These are phyloP conservation scores for Cephus pygmeus DNA, from an alignment of 2,888 invertebrate genomes.

Conservation along the genomic window DNA sequence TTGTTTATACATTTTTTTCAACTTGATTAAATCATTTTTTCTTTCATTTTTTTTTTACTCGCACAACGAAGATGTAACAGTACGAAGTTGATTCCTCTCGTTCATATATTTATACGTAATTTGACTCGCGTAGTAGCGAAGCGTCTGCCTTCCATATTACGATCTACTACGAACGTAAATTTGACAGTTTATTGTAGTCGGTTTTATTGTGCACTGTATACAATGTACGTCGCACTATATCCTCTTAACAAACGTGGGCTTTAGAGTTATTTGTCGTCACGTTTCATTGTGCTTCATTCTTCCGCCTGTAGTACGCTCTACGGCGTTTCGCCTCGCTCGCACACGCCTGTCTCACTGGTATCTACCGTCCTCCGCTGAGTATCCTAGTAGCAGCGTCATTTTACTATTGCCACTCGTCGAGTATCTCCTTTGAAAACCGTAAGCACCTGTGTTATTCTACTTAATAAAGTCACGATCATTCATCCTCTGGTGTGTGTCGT, in stretches of 20 bases:
- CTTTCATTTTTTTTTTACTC: neutral
- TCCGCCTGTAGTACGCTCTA: neutral
- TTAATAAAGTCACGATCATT: slow-evolving; percentile 7
- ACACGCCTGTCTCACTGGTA: neutral
- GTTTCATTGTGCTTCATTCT: neutral
- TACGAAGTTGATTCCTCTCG: neutral
- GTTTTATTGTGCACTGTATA: neutral
- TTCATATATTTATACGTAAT: neutral
- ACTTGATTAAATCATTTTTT: neutral
- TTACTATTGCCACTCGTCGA: neutral
- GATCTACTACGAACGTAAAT: neutral
- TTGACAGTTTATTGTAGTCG: neutral
- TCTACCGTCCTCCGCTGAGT: neutral
- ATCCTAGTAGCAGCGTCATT: neutral
- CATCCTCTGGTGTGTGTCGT: neutral
- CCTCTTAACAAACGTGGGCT: neutral
- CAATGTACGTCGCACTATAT: neutral
- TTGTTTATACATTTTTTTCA: neutral
- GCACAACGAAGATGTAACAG: neutral
- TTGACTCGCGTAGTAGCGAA: neutral
- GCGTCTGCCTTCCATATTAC: neutral
- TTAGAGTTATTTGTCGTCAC: neutral
- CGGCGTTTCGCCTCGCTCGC: neutral
- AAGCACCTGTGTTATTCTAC: neutral
- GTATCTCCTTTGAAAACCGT: neutral